phyloP scores from a whole-genome alignment of 2,797 vertebrate genomes.

The Hypotaenidia okinawae region DNA sequence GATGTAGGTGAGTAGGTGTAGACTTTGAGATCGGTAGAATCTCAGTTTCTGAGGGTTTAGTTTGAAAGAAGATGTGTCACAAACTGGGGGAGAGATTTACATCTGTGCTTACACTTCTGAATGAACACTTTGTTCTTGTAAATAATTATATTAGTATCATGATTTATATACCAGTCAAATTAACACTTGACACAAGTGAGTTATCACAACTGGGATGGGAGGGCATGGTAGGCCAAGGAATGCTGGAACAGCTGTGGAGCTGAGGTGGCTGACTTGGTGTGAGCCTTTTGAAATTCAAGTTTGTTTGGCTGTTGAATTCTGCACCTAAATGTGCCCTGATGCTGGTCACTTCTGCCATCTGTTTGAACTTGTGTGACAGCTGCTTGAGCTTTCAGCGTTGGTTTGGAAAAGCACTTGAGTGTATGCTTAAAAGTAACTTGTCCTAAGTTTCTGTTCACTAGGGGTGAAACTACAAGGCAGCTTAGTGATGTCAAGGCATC shows the following conservation, averaged over 20 bases:
- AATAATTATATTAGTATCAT: conserved; percentile 29
- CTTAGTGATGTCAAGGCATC: not conserved
- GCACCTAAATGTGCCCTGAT: conserved; percentile 37
- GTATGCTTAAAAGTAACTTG: not conserved
- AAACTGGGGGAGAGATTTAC: not conserved
- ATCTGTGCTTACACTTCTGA: conserved; percentile 4
- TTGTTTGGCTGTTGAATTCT: conserved; percentile 64
- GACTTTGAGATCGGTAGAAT: not conserved
- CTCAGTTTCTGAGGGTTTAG: not conserved
- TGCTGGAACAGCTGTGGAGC: conserved; percentile 7
- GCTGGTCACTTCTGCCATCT: conserved; percentile 50
- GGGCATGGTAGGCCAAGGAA: conserved; percentile 15
- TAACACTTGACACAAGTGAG: conserved; percentile 41
- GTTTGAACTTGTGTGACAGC: conserved; percentile 63
- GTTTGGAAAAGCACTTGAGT: not conserved
- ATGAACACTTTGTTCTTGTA: conserved; percentile 32
- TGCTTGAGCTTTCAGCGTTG: rapidly evolving
- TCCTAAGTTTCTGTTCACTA: not conserved
- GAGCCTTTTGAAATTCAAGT: conserved; percentile 69
- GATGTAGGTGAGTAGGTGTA: not conserved
- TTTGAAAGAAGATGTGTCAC: not conserved
- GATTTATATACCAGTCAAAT: conserved; percentile 56
- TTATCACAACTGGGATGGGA: conserved; percentile 30
- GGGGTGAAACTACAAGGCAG: not conserved
- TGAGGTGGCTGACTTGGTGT: conserved; percentile 14